These are phyloP conservation scores for Lymantria dispar DNA, from an alignment of 2,888 invertebrate species.

Conservation along the genomic window DNA sequence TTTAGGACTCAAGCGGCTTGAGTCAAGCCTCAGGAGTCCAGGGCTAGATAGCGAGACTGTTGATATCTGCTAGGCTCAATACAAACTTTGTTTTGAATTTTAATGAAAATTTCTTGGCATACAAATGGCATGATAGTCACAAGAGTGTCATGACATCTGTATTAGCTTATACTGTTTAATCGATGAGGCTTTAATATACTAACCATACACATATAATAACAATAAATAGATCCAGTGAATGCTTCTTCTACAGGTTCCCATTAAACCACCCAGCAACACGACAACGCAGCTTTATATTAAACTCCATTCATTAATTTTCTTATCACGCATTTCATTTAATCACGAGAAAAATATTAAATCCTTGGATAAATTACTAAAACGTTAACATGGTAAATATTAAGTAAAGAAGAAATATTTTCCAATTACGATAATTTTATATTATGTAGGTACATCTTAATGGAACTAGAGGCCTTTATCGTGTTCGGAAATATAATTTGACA, in stretches of 20 bases:
- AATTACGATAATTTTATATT: too few species aligned
- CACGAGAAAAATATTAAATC: neutral
- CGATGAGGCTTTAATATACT: neutral
- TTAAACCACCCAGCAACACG: slow-evolving; percentile 3
- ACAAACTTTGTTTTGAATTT: too few species aligned
- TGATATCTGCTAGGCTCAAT: too few species aligned
- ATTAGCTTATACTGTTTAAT: neutral
- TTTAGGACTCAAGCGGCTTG: too few species aligned
- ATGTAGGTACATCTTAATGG: neutral
- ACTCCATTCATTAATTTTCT: neutral
- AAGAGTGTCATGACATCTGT: too few species aligned
- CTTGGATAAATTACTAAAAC: neutral
- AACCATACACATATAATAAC: neutral
- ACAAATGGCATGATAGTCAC: too few species aligned
- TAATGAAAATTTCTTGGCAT: too few species aligned
- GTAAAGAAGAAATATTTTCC: too few species aligned
- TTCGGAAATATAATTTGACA: neutral
- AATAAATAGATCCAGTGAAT: slow-evolving; percentile 1
- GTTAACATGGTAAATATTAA: too few species aligned
- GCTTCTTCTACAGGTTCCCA: slow-evolving; percentile 12
- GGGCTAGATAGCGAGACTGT: too few species aligned
- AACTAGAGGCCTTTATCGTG: neutral
- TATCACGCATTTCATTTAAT: slow-evolving; percentile 3
- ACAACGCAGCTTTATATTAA: slow-evolving; percentile 2
- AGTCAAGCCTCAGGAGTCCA: too few species aligned